Evolutionary conservation across 2,888 invertebrate species (phyloP), one percentile per base, ranked within the genome.

Genomic region (Conops quadrifasciatus): DNA sequence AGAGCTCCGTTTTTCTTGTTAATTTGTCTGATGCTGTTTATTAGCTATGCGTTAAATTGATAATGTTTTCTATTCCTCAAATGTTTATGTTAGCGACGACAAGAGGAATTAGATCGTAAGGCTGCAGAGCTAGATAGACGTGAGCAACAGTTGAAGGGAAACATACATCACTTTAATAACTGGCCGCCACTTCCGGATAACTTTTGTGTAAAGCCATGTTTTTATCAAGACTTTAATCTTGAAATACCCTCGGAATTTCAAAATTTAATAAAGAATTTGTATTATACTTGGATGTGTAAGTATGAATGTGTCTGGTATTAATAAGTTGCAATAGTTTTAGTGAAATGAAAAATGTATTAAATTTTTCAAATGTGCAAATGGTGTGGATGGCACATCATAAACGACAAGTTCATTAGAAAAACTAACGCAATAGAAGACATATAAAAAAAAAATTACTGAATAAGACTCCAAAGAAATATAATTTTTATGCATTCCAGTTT

Each of bases 191-290:
- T 99, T 75, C 98, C 99, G 0, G 91, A 93, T 68, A 93, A 93
- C 81, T 95, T 94, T 80, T 97, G 96, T 73, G 90, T 98, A 74
- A 95, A 97, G 84, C 98, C 99, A 0, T 99, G 99, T 86, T 99
- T 99, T 88, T 98, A 98, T 87, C 98, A 99, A 89, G 98, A 99
- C 86, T 97, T 99, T 79, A 95, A 96, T 85, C 94, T 99, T 62
- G 99, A 99, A 84, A 99, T 99, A 85, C 97, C 98, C 28, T 89
- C 95, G 64, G 97, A 98, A 86, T 99, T 99, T 88, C 98, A 99
- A 87, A 93, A 93, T 86, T 92, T 97, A 79, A 98, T 99, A 47
- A 92, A 95, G 77, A 92, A 95, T 83, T 89, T 98, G 72, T 99
- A 98, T 85, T 96, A 97, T 85, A 88, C 97, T 77, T 99, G 98